A percentile compares a stretch with the other conserved stretches of the same genome.
Conservation (phyloP, 2,113 vertebrate species). For the Ranitomeya variabilis region DNA sequence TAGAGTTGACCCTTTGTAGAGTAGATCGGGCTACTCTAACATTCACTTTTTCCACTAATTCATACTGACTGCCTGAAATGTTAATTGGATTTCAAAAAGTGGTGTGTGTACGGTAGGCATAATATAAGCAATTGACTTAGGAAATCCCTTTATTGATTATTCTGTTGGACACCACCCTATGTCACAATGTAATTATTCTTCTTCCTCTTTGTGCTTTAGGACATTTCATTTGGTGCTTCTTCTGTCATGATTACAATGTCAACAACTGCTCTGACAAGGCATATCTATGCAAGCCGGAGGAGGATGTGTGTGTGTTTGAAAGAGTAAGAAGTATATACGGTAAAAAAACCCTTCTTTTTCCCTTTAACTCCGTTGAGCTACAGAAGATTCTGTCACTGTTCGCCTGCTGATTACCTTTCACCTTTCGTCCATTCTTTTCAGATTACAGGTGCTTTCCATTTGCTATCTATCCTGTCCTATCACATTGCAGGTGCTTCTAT, state of each 20-base stretch:
- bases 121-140: not conserved
- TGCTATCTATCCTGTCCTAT: too few species aligned
- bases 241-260: not conserved
- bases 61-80: too few species aligned
- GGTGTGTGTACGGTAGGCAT: not conserved
- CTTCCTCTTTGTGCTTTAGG: not conserved
- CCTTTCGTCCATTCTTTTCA: too few species aligned
- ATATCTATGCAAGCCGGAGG: not conserved
- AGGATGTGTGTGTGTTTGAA: conserved; percentile 17
- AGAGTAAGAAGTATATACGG: not conserved
- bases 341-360: not conserved
- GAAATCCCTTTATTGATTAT: not conserved
- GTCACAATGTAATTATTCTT: not conserved
- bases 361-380: too few species aligned
- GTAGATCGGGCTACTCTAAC: too few species aligned
- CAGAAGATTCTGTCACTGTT: too few species aligned
- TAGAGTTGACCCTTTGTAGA: too few species aligned
- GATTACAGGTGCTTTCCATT: too few species aligned
- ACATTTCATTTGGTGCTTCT: not conserved
- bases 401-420: too few species aligned
- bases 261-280: not conserved
- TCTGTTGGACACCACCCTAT: not conserved
- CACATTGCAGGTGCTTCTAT: too few species aligned
- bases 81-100: not conserved
- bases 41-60: too few species aligned